Conservation (phyloP, 2,888 invertebrate species). For the Iphiclides podalirius region DNA sequence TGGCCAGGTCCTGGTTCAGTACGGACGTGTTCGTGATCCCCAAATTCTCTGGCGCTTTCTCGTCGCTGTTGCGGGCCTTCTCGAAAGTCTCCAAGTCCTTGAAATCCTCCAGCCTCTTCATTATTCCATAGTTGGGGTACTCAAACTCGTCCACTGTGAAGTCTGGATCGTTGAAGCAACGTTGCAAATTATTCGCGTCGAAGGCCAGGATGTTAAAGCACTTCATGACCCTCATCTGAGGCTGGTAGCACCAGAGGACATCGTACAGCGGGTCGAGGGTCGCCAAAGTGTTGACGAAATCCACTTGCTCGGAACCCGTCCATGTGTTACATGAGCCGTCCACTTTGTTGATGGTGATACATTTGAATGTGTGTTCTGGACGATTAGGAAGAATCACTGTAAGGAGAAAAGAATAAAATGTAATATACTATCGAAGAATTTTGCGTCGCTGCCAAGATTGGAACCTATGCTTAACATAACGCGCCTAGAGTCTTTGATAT, state of each 20-base stretch:
- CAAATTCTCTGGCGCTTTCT: constrained; percentile 47
- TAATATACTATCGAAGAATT: no score
- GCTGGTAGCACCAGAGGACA: constrained; percentile 94
- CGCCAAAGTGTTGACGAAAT: constrained; percentile 88
- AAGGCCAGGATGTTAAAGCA: constrained; percentile 92
- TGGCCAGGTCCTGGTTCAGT: constrained; percentile 89
- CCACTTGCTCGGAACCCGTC: constrained; percentile 89
- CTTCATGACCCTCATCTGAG: constrained; percentile 81
- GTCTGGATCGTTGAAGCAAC: constrained; percentile 57
- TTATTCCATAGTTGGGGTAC: constrained; percentile 64
- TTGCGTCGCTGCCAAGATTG: no score
- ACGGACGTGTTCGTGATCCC: constrained; percentile 80
- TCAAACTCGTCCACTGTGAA: constrained; percentile 50
- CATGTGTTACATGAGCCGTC: constrained; percentile 94
- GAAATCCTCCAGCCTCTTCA: constrained; percentile 67
- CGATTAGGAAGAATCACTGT: constrained; percentile 91
- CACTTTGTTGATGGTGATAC: constrained; percentile 92
- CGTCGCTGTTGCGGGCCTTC: constrained; percentile 48
- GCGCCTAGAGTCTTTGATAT: no score
- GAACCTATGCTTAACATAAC: no score
- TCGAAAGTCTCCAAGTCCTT: constrained; percentile 61
- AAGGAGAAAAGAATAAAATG: constrained; percentile 36
- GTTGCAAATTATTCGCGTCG: constrained; percentile 79
- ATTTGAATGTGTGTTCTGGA: constrained; percentile 89
- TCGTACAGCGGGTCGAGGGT: constrained; percentile 96